Evolutionary conservation across 2,797 vertebrate species (phyloP).

Genomic region (Rachycentron canadum): DNA sequence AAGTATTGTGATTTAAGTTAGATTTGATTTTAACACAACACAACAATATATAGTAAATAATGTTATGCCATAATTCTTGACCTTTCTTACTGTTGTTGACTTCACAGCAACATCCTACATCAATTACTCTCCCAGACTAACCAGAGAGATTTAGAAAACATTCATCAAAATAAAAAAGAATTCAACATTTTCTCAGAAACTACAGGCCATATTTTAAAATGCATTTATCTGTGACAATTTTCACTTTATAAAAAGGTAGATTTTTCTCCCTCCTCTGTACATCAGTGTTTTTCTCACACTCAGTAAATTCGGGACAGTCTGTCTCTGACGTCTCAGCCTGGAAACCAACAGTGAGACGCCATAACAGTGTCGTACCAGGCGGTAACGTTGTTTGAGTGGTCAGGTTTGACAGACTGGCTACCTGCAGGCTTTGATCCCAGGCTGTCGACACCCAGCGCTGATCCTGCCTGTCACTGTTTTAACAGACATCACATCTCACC

Average conservation of each 20-base stretch:
- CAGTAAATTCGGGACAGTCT: constrained; percentile 9
- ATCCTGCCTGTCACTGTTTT: constrained; percentile 17
- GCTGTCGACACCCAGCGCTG: constrained; percentile 51
- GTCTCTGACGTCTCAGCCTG: constrained; percentile 19
- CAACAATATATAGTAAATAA: no score
- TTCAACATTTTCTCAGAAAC: not conserved
- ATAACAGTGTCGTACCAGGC: constrained; percentile 41
- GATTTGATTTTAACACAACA: no score
- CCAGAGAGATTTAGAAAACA: no score
- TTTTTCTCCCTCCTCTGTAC: constrained; percentile 13
- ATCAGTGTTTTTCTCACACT: constrained; percentile 16
- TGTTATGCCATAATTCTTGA: no score
- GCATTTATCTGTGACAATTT: not conserved
- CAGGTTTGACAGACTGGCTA: constrained; percentile 32
- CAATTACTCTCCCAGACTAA: no score
- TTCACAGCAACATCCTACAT: no score
- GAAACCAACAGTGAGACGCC: constrained; percentile 13
- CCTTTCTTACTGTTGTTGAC: no score
- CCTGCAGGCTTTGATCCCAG: constrained; percentile 52
- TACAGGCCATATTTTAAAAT: not conserved
- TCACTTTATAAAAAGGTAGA: not conserved
- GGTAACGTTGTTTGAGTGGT: not conserved
- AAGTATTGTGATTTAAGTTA: no score
- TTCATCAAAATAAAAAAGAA: no score
- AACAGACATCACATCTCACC: constrained; percentile 55